phyloP scores from a whole-genome alignment of 1,140 invertebrate species.

The Meloidogyne floridensis region DNA sequence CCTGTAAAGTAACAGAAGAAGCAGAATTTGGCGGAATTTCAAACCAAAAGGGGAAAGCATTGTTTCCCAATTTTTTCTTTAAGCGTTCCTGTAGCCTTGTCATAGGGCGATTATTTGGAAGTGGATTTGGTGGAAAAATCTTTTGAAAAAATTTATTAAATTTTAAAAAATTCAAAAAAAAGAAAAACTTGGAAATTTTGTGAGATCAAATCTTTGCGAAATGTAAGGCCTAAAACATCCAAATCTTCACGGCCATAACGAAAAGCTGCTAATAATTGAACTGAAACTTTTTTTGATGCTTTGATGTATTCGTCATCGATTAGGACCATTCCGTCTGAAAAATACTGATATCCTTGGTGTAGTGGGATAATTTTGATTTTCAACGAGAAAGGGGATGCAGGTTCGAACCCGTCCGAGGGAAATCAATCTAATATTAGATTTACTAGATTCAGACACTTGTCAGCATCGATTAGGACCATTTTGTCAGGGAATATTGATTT shows the following conservation, averaged over 20 bases:
- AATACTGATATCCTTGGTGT: not conserved
- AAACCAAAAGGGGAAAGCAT: slow-evolving; percentile 89
- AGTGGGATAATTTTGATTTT: not conserved
- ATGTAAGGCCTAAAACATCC: slow-evolving; percentile 94
- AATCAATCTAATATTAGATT: not conserved
- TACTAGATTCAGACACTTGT: too few relatives aligned
- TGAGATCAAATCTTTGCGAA: slow-evolving; percentile 94
- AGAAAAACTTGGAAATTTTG: slow-evolving; percentile 55
- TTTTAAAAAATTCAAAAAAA: slow-evolving; percentile 11
- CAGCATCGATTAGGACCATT: too few relatives aligned
- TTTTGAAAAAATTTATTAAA: slow-evolving; percentile 70
- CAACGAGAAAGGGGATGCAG: not conserved
- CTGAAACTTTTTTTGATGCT: slow-evolving; percentile 85
- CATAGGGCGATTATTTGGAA: not conserved
- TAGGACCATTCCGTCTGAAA: slow-evolving; percentile 91
- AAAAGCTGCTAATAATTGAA: slow-evolving; percentile 93
- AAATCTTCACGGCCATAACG: slow-evolving; percentile 96
- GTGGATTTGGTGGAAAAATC: slow-evolving; percentile 76
- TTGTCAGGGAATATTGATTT: too few relatives aligned
- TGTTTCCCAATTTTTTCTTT: slow-evolving; percentile 91
- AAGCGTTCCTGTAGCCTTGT: slow-evolving; percentile 90
- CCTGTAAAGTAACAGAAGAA: slow-evolving; percentile 66
- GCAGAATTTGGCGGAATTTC: slow-evolving; percentile 65
- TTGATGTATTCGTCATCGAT: slow-evolving; percentile 97
- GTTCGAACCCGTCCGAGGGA: not conserved